Percentiles rank a stretch among this genome's conserved stretches.
Conservation (phyloP, 2,797 vertebrate genomes). For the Momotus momota region DNA sequence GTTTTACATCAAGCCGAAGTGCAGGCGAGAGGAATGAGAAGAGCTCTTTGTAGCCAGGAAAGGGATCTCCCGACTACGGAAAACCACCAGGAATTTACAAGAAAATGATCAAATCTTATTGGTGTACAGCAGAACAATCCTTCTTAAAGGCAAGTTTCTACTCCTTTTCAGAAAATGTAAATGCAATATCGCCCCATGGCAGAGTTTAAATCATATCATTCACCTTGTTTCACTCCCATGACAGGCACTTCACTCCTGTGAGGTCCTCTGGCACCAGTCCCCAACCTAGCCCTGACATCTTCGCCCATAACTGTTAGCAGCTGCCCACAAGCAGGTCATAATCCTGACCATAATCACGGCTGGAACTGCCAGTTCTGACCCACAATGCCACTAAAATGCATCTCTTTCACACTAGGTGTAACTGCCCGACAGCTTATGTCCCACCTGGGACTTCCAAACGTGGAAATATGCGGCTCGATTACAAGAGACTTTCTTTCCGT, state of each 20-base stretch:
- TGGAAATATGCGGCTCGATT: not conserved
- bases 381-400: constrained; percentile 29
- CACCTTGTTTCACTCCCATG: constrained; percentile 38
- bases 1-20: constrained; percentile 53
- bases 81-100: constrained; percentile 71
- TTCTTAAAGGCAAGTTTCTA: constrained; percentile 38
- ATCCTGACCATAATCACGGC: constrained; percentile 30
- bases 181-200: not conserved
- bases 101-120: constrained; percentile 27
- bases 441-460: not conserved
- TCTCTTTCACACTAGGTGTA: not conserved
- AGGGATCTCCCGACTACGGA: constrained; percentile 33
- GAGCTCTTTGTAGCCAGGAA: constrained; percentile 65
- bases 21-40: constrained; percentile 18
- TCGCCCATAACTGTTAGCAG: constrained; percentile 33
- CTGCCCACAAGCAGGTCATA: constrained; percentile 32
- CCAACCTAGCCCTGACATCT: not conserved
- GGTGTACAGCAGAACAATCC: constrained; percentile 45
- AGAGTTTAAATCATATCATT: constrained; percentile 47
- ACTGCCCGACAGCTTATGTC: constrained; percentile 24
- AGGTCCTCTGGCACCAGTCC: constrained; percentile 61
- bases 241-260: constrained; percentile 15
- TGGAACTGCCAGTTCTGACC: constrained; percentile 40
- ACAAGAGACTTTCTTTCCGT: not conserved
- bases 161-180: constrained; percentile 48